Evolutionary conservation across 2,888 invertebrate genomes (phyloP), one percentile per base, ranked within the genome.

Genomic region (Gymnoscelis rufifasciata): DNA sequence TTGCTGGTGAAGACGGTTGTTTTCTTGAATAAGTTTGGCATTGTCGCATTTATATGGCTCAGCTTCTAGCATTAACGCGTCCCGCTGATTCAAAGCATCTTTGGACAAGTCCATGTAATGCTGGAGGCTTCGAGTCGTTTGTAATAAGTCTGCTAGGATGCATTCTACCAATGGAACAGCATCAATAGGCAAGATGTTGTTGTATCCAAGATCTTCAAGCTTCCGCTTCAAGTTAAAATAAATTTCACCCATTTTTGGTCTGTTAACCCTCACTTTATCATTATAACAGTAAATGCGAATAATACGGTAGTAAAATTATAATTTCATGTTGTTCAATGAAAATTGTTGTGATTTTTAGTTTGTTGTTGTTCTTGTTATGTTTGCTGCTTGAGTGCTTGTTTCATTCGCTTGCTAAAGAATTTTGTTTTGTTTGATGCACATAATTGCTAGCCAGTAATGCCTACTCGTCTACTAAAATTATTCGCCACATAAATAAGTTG

Each of bases 91-190:
- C n/a, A 89, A 75, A 40, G 93, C 91, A 62, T 92, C 90, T 69
- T 92, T 91, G 4, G 94, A 92, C 59, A 94, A 82, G 51, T 92
- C 90, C 89, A 96, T 96, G 54, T 95, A 93, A 80, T 95, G 93
- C 67, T 95, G 93, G 43, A 97, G 87, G 68, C 93, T 95, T 59
- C 94, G 93, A n/a, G 96, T 97, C 6, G 96, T 96, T 72, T 94
- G 93, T 51, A 96, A 89, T 47, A 97, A 89, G 81, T 97, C 97
- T 33, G 92, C 92, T 42, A 97, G 83, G 47, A 97, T 76, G 67
- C 91, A 92, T 78, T 95, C 93, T 56, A 96, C 94, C 54, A 97
- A 81, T 27, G 95, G 93, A 29, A 96, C 89, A 33, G 93, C 92
- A 53, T 96, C 95, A 8, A 93, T 76, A 0, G 93, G 92, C 52